phyloP scores from a whole-genome alignment of 2,888 invertebrate genomes.

The Ametastegia equiseti region DNA sequence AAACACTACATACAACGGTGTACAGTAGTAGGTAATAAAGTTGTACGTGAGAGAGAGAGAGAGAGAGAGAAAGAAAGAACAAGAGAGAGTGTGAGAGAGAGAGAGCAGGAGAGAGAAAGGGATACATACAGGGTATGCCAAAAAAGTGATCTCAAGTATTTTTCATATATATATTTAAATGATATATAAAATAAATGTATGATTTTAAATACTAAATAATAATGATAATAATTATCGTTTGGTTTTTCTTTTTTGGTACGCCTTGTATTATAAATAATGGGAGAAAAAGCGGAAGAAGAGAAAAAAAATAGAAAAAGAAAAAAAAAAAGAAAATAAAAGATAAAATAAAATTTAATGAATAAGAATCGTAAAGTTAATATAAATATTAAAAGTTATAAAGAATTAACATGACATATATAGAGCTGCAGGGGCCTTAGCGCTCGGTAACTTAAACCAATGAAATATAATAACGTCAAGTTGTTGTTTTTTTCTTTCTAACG shows the following conservation, averaged over 20 bases:
- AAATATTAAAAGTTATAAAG: constrained; percentile 50
- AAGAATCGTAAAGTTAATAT: constrained; percentile 42
- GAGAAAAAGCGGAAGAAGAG: background rate
- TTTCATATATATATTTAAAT: constrained; percentile 24
- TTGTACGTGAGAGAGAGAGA: background rate
- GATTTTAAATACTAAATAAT: constrained; percentile 8
- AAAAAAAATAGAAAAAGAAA: background rate
- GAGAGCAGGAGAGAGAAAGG: background rate
- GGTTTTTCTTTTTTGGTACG: constrained; percentile 22
- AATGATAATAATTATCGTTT: constrained; percentile 33
- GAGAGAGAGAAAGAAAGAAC: background rate
- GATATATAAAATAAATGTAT: constrained; percentile 28
- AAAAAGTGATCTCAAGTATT: constrained; percentile 16
- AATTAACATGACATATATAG: constrained; percentile 53
- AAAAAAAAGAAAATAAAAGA: background rate
- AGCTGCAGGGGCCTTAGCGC: constrained; percentile 61
- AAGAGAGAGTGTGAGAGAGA: background rate
- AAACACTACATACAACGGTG: constrained; percentile 40
- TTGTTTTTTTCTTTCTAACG: constrained; percentile 20
- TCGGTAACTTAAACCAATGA: constrained; percentile 53
- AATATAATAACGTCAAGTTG: background rate
- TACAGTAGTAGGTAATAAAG: constrained; percentile 34
- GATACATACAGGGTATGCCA: constrained; percentile 43
- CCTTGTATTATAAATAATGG: constrained; percentile 27
- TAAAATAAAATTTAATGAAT: constrained; percentile 9